Percentiles rank a stretch among this genome's conserved stretches.
Conservation (phyloP, 2,888 invertebrate species). For the Horisme vitalbata region DNA sequence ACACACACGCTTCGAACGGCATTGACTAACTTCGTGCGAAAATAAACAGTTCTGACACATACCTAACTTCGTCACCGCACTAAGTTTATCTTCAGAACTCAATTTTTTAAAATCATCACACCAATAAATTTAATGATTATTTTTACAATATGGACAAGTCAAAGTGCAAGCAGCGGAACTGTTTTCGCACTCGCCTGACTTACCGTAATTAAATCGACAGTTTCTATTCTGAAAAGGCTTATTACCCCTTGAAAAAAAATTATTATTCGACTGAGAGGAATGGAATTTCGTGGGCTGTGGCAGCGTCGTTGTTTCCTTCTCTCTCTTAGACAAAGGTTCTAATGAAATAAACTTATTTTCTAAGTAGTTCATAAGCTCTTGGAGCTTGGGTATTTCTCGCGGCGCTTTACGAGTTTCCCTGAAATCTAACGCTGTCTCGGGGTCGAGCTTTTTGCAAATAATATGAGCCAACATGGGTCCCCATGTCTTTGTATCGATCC, state of each 20-base stretch:
- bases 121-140: conserved; percentile 2
- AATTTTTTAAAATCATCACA: conserved; percentile 6
- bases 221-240: not conserved
- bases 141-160: not conserved
- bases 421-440: too few species aligned
- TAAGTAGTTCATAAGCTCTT: too few species aligned
- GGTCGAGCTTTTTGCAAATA: too few species aligned
- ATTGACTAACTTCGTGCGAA: conserved; percentile 8
- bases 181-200: not conserved
- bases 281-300: not conserved
- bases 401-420: too few species aligned
- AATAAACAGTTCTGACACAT: conserved; percentile 17
- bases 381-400: too few species aligned
- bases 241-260: not conserved
- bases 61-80: conserved; percentile 6
- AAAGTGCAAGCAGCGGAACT: not conserved
- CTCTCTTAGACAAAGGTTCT: too few species aligned
- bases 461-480: too few species aligned
- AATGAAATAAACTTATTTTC: not conserved
- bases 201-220: not conserved
- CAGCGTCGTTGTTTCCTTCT: not conserved
- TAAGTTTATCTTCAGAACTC: not conserved
- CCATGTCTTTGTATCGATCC: too few species aligned
- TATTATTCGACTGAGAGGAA: not conserved
- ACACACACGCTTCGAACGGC: conserved; percentile 12